Evolutionary conservation across 2,797 vertebrate genomes (phyloP), one percentile per base, ranked within the genome.

Genomic region (Danio choprae): DNA sequence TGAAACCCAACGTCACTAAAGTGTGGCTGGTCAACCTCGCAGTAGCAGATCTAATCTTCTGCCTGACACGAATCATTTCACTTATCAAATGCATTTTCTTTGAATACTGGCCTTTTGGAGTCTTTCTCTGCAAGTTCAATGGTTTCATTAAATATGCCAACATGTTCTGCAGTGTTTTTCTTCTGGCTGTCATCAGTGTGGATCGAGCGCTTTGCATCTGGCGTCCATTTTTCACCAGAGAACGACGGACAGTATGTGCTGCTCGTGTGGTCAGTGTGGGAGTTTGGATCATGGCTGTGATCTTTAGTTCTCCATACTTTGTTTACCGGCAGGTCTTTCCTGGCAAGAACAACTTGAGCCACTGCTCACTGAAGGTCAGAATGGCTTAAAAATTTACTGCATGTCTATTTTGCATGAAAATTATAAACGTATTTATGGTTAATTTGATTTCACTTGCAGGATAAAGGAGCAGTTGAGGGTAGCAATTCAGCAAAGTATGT

Each of bases 101-200:
- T 68, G 3, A 68, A 22, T 1, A 7, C 84, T 93, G 92, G 92
- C 90, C 92, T 1, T 92, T 91, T 0, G 90, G 92, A 1, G 0
- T 65, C 2, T 92, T 93, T 65, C 10, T 93, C 68, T 94, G 93
- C 87, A 94, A 92, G 84, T 93, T 94, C 86, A 91, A 89, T 2
- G 90, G 92, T 83, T 93, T 93, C 86, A 92, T 93, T 87, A 94
- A 93, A 67, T 94, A 93, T 0, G 78, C 87, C 87, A 93, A 93
- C 90, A 92, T 93, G 92, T 94, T 94, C 87, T 92, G 93, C 85
- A 93, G 92, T 0, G 93, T 93, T 1, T 93, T 94, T 44, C 84
- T 94, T 43, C 50, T 94, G 82, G 89, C 91, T 0, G 87, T 93
- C 20, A 94, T 94, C 53, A 93, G 93, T 38, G 0, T 92, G 80